These are phyloP conservation scores for Littorina saxatilis DNA, from an alignment of 1,140 invertebrate genomes.

Conservation along the genomic window DNA sequence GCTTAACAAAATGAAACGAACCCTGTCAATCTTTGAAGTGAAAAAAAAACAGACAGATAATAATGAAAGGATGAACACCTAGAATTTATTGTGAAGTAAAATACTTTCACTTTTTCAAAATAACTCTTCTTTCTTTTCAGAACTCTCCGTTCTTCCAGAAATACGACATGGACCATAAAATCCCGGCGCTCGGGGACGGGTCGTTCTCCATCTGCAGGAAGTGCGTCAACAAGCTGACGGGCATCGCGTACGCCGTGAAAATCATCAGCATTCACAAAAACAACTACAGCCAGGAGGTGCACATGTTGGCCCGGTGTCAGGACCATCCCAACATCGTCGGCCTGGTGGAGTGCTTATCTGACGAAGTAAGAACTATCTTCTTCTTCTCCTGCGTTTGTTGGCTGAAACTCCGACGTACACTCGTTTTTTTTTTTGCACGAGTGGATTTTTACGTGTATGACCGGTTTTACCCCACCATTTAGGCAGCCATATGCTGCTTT, in stretches of 20 bases:
- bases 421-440: too few species aligned
- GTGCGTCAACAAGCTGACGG: slow-evolving; percentile 85
- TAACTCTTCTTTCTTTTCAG: slow-evolving; percentile 77
- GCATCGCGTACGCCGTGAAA: slow-evolving; percentile 91
- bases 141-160: slow-evolving; percentile 91
- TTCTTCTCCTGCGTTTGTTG: too few species aligned
- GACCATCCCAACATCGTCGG: slow-evolving; percentile 93
- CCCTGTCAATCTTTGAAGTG: too few species aligned
- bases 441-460: too few species aligned
- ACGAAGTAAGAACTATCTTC: slow-evolving; percentile 79
- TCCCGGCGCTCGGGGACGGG: slow-evolving; percentile 87
- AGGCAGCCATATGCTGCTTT: too few species aligned
- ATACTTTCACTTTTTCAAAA: too few species aligned
- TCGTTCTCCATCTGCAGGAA: slow-evolving; percentile 91
- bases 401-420: too few species aligned
- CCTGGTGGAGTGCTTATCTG: slow-evolving; percentile 87
- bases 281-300: slow-evolving; percentile 83
- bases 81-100: too few species aligned
- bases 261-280: slow-evolving; percentile 86
- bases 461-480: too few species aligned
- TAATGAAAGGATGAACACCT: too few species aligned
- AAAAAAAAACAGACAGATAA: too few species aligned
- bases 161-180: slow-evolving; percentile 85
- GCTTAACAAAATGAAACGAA: too few species aligned
- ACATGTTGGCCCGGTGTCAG: slow-evolving; percentile 87